Evolutionary conservation across 2,888 invertebrate genomes (phyloP).

Genomic region (Pseudoips prasinana): DNA sequence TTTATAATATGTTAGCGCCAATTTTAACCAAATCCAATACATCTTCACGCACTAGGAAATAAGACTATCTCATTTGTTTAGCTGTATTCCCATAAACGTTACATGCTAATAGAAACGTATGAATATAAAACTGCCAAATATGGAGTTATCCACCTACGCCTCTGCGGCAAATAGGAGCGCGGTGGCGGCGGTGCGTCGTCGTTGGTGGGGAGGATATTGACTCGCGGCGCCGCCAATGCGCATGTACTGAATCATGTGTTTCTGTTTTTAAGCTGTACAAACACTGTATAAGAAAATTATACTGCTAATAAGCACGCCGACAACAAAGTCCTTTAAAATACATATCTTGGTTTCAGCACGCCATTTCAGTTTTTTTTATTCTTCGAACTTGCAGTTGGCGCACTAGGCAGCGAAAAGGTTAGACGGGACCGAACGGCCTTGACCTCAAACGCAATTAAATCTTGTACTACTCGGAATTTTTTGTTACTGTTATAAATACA

Average conservation of each 20-base stretch:
- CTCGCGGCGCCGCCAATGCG: constrained; percentile 73
- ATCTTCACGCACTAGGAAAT: too few species aligned
- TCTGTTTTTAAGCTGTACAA: constrained; percentile 69
- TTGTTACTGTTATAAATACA: constrained; percentile 22
- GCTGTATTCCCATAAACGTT: constrained; percentile 13
- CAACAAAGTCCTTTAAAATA: constrained; percentile 37
- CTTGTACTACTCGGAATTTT: constrained; percentile 20
- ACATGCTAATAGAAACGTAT: constrained; percentile 18
- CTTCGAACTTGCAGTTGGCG: constrained; percentile 5
- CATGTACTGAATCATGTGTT: constrained; percentile 76
- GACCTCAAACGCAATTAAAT: constrained; percentile 47
- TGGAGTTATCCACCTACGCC: constrained; percentile 45
- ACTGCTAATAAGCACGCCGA: constrained; percentile 39
- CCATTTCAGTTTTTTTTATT: not conserved
- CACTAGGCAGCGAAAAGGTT: constrained; percentile 25
- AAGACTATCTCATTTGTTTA: constrained; percentile 1
- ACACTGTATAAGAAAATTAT: constrained; percentile 47
- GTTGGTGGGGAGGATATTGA: constrained; percentile 79
- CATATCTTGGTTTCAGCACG: too few species aligned
- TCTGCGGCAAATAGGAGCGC: constrained; percentile 50
- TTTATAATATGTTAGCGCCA: too few species aligned
- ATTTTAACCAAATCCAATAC: too few species aligned
- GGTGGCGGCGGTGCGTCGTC: constrained; percentile 77
- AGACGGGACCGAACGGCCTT: constrained; percentile 47
- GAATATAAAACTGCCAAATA: constrained; percentile 31